Percentiles rank a stretch among this genome's conserved stretches.
Conservation (phyloP, 2,888 invertebrate genomes). For the Dilophus febrilis region DNA sequence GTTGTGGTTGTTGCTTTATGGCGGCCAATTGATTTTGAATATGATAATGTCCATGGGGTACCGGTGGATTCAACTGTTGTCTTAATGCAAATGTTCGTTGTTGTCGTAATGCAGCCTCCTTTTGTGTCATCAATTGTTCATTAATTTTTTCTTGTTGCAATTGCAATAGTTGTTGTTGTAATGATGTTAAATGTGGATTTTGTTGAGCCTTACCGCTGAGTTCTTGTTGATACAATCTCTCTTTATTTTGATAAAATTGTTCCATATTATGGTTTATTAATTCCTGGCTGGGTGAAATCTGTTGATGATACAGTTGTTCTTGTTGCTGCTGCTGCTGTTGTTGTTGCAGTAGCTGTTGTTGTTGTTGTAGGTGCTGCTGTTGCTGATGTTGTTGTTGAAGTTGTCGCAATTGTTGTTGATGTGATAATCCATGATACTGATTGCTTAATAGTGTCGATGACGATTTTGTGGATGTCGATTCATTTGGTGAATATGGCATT, state of each 20-base stretch:
- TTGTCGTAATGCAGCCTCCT: constrained; percentile 43
- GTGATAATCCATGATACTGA: neutral
- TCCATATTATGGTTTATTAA: too few species aligned
- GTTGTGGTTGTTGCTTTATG: constrained; percentile 13
- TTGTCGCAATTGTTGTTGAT: neutral
- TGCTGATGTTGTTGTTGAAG: neutral
- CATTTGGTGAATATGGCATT: neutral
- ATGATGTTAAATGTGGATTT: constrained; percentile 21
- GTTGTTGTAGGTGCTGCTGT: neutral
- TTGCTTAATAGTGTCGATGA: too few species aligned
- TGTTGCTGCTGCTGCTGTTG: too few species aligned
- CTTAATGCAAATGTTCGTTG: constrained; percentile 46
- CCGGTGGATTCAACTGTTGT: constrained; percentile 41
- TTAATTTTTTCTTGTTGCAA: constrained; percentile 46
- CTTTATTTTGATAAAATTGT: too few species aligned
- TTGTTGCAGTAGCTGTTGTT: too few species aligned
- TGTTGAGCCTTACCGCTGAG: constrained; percentile 3
- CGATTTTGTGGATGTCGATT: too few species aligned
- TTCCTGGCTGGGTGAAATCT: too few species aligned
- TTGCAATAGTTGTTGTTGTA: constrained; percentile 43
- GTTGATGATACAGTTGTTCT: too few species aligned
- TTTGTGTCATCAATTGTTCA: constrained; percentile 44
- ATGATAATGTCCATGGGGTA: constrained; percentile 28
- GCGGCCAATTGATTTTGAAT: constrained; percentile 12
- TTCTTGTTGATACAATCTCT: too few species aligned